Conservation (phyloP, 2,113 vertebrate genomes). For the Toxotes jaculatrix region DNA sequence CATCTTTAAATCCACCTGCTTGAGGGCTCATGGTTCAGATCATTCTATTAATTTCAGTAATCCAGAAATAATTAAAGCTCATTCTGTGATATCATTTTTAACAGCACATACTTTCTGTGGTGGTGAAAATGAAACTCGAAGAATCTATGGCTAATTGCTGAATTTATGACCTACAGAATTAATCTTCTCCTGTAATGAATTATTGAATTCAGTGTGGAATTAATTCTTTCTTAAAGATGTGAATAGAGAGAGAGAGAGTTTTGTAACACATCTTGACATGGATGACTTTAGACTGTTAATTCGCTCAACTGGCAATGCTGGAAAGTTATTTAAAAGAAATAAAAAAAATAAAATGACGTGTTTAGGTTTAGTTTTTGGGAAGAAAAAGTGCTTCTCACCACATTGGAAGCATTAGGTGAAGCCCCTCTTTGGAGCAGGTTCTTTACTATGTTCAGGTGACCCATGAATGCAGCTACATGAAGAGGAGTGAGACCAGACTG, state of each 20-base stretch:
- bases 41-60: slow-evolving; percentile 1
- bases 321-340: background rate
- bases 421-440: slow-evolving; percentile 94
- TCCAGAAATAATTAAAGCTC: slow-evolving; percentile 9
- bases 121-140: background rate
- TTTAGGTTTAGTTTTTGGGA: background rate
- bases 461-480: slow-evolving; percentile 98
- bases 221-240: background rate
- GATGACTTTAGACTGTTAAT: background rate
- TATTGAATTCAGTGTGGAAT: background rate
- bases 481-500: slow-evolving; percentile 97
- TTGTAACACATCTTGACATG: background rate
- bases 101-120: background rate
- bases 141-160: background rate
- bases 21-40: background rate
- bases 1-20: background rate
- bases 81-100: background rate
- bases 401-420: slow-evolving; percentile 97
- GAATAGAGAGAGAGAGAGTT: background rate
- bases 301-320: background rate
- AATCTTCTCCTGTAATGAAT: slow-evolving; percentile 22
- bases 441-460: slow-evolving; percentile 95
- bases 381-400: slow-evolving; percentile 86
- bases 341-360: background rate
- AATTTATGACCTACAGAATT: slow-evolving; percentile 2